A percentile compares a stretch with the other conserved stretches of the same genome.
Conservation (phyloP, 2,113 vertebrate genomes). For the Cottus gobio region DNA sequence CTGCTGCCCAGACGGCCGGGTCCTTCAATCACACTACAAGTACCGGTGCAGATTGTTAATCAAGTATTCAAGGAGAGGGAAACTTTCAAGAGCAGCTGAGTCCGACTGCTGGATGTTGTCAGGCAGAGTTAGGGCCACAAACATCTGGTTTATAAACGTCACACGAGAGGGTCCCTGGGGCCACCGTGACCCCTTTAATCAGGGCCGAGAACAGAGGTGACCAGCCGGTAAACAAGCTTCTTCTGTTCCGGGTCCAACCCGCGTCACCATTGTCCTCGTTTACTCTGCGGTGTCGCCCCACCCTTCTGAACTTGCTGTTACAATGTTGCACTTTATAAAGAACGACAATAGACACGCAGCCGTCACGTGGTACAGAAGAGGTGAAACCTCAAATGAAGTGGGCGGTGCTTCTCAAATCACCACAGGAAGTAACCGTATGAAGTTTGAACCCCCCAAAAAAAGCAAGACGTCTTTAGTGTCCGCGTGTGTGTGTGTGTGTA, state of each 20-base stretch:
- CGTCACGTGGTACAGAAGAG: not conserved
- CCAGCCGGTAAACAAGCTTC: slow-evolving; percentile 7
- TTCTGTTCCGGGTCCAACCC: slow-evolving; percentile 47
- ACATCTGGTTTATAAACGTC: too few species aligned
- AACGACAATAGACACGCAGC: not conserved
- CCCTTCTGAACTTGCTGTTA: not conserved
- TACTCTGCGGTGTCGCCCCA: too few species aligned
- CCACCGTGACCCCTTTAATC: too few species aligned
- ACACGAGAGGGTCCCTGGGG: not conserved
- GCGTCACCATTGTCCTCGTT: too few species aligned
- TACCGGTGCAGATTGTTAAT: too few species aligned
- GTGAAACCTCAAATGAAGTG: too few species aligned
- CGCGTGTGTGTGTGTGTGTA: too few species aligned
- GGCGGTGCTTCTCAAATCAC: not conserved
- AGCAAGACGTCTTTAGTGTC: too few species aligned
- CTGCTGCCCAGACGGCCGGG: too few species aligned
- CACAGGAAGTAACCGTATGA: not conserved
- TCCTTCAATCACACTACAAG: not conserved
- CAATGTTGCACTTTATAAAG: slow-evolving; percentile 25
- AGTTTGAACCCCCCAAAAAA: not conserved
- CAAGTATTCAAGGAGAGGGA: not conserved
- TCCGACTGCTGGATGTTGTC: not conserved
- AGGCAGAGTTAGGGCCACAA: not conserved
- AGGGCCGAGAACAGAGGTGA: not conserved
- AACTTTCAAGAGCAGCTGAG: not conserved